Percentiles rank a stretch among this genome's conserved stretches.
Conservation (phyloP, 2,888 invertebrate species). For the Tenthredo notha region DNA sequence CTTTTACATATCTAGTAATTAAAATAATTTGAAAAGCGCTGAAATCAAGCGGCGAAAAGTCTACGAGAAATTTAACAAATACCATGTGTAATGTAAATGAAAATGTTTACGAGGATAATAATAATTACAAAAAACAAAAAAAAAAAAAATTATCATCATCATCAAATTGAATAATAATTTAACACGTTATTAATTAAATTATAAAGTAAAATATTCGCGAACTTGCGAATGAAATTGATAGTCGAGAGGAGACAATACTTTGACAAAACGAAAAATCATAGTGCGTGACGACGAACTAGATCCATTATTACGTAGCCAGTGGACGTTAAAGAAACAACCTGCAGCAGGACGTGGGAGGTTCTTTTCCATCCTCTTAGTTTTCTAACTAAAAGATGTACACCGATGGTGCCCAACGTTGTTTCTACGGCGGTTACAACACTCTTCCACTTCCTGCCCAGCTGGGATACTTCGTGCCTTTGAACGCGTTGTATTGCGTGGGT, state of each 20-base stretch:
- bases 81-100: background rate
- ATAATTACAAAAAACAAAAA: background rate
- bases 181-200: background rate
- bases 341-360: conserved; percentile 16
- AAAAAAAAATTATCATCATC: background rate
- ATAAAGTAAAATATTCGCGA: background rate
- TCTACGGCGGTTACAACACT: conserved; percentile 64
- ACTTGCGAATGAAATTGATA: background rate
- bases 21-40: background rate
- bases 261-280: background rate
- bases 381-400: conserved; percentile 60
- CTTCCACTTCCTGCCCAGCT: conserved; percentile 68
- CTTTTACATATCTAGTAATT: conserved; percentile 1
- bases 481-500: conserved; percentile 64
- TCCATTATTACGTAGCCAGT: background rate
- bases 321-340: background rate
- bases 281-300: conserved; percentile 9
- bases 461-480: conserved; percentile 70
- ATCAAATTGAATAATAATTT: background rate
- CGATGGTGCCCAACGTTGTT: conserved; percentile 61
- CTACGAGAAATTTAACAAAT: background rate
- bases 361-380: background rate
- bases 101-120: background rate
- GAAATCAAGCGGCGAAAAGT: background rate
- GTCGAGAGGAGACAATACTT: background rate